Evolutionary conservation across 2,888 invertebrate species (phyloP), one percentile per base, ranked within the genome.

Genomic region (Acleris holmiana): DNA sequence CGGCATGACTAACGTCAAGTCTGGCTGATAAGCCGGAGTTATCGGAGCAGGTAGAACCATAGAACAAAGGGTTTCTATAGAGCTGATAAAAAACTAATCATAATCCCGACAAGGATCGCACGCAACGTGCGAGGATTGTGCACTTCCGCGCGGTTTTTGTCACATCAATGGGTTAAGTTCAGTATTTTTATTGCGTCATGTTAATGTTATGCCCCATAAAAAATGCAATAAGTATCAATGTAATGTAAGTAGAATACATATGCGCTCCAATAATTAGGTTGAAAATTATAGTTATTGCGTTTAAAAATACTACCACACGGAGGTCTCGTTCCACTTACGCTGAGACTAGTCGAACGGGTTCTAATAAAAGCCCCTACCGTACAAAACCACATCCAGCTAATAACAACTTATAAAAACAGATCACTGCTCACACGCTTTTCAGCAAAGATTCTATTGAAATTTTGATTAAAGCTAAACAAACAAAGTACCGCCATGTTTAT

Each of bases 401-500:
- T 65, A 21, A 60, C 35, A 53, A 25, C 29, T 35, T 55, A 55
- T 48, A 54, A 65, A 65, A 60, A 65, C 40, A 50, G 44, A 46
- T 53, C 21, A 63, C 55, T 62, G 69, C 75, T 82, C 82, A 77
- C 80, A 83, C 79, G 80, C 78, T 79, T 84, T 84, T 78, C 77
- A 76, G 73, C 74, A 61, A 59, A 67, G 62, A 68, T 54, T 61
- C 79, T 80, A 86, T 88, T 86, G 86, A 89, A 85, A 84, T 85
- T 88, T 88, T 87, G 85, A 89, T 88, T 88, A 86, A 75, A 83
- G 81, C 82, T 90, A 91, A 89, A 90, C 88, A 91, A 92, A 91
- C 86, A 91, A 88, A 86, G 87, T 86, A 87, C 86, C 84, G 86
- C 89, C 86, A 90, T 91, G 89, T 89, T 91, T 91, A 90, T 91